phyloP scores from a whole-genome alignment of 2,797 vertebrate species.

The Sarcophilus harrisii region DNA sequence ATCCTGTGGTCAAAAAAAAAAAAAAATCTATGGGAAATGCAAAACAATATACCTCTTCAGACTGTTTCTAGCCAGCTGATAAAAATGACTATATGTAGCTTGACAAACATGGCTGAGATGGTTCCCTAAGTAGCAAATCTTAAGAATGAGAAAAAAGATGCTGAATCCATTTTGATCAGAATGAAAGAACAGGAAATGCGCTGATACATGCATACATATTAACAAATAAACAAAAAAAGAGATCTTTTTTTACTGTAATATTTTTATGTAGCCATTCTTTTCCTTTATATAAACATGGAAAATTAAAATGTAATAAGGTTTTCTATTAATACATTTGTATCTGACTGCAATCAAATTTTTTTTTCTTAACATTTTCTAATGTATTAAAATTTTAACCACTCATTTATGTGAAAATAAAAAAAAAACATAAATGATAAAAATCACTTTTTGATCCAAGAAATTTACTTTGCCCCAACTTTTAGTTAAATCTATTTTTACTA shows the following conservation, averaged over 20 bases:
- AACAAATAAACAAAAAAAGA: background rate
- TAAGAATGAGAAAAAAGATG: conserved; percentile 51
- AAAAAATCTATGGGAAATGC: conserved; percentile 57
- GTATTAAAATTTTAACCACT: too few species aligned
- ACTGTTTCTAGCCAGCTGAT: conserved; percentile 56
- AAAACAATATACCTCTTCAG: conserved; percentile 66
- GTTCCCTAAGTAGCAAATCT: conserved; percentile 56
- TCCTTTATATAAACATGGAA: background rate
- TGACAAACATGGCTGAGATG: conserved; percentile 27
- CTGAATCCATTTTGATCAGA: conserved; percentile 25
- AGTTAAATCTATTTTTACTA: too few species aligned
- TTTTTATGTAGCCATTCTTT: background rate
- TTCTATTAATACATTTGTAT: background rate
- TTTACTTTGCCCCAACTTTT: too few species aligned
- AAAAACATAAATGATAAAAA: too few species aligned
- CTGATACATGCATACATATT: background rate
- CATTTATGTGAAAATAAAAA: too few species aligned
- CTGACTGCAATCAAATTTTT: background rate
- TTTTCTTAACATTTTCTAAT: too few species aligned
- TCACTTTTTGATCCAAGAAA: too few species aligned
- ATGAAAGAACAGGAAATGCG: background rate
- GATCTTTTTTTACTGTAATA: background rate
- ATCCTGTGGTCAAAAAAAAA: conserved; percentile 50
- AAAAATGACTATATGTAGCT: conserved; percentile 45
- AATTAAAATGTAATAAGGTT: background rate